Percentiles rank a stretch among this genome's conserved stretches.
phyloP scores from a whole-genome alignment of 2,113 vertebrate species.

The Aplodontia rufa region DNA sequence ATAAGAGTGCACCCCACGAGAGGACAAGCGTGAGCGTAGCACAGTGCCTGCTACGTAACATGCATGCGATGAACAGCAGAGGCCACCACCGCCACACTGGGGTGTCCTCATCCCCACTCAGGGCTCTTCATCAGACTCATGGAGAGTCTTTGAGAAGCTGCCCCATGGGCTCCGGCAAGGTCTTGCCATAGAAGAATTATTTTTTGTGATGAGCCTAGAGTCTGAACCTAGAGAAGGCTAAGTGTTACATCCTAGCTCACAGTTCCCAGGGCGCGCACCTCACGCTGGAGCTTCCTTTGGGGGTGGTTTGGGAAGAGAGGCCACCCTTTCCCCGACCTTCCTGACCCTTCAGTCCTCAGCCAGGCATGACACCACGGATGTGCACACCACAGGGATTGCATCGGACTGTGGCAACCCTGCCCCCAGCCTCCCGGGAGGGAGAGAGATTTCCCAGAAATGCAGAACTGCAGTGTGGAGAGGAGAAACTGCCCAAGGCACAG shows the following conservation, averaged over 20 bases:
- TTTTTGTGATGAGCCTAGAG: not conserved
- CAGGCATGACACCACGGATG: not conserved
- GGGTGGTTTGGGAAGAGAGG: not conserved
- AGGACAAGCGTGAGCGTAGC: not conserved
- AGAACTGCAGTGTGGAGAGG: not conserved
- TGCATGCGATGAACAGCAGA: too few relatives aligned
- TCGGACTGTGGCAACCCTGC: not conserved
- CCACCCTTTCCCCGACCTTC: not conserved
- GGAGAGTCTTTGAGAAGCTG: not conserved
- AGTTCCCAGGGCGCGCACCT: not conserved
- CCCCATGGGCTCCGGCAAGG: not conserved
- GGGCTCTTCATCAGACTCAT: not conserved
- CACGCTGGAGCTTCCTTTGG: not conserved
- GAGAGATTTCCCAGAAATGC: not conserved
- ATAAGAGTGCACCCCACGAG: not conserved
- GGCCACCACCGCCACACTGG: not conserved
- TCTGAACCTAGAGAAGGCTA: not conserved
- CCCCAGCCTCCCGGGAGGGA: not conserved
- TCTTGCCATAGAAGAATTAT: not conserved
- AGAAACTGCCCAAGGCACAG: not conserved
- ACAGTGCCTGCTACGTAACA: not conserved
- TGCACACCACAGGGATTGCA: not conserved
- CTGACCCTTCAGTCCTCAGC: not conserved
- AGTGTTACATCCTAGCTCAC: not conserved
- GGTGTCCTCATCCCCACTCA: not conserved